Evolutionary conservation across 2,113 vertebrate species (phyloP), one percentile per base, ranked within the genome.

Genomic region (Bubo scandiacus): DNA sequence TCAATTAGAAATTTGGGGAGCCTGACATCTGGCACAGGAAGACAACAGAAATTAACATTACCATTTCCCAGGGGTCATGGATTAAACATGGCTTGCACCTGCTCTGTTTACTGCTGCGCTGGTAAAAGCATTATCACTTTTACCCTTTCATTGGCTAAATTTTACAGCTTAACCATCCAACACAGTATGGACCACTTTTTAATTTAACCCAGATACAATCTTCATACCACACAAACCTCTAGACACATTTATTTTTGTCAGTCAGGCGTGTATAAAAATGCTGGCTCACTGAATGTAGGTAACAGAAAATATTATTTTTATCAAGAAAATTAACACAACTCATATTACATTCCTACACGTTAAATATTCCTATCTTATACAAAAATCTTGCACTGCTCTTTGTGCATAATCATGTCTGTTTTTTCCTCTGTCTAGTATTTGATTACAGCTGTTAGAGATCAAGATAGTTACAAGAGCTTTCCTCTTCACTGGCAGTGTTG

Each of bases 81-180:
- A 96, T 95, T 92, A 96, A 94, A 84, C 94, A 95, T 75, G 91
- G 40, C 36, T 85, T 86, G 88, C 95, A 95, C 96, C 92, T 97
- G 94, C 88, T 88, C 87, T 90, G 79, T 73, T 95, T 91, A 81
- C 86, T 89, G 91, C 94, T 94, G 92, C 94, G 88, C 85, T 96
- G 82, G 55, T 63, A 96, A 91, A 94, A 96, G 34, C 82, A 79
- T 87, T 90, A 83, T 30, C 38, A 86, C 55, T 91, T 87, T 71
- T 67, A 70, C 27, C 59, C 55, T 90, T 86, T 49, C 38, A 22
- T 32, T 75, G 36, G 61, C 86, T 86, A 62, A 58, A 90, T 91
- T 70, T 68, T 61, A 62, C 49, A 70, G 36, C 12, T 79, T 74
- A 86, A 52, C 49, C 65, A 89, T 52, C 40, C 47, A 77, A 51